These are phyloP conservation scores for Psophia crepitans DNA, from an alignment of 2,113 vertebrate genomes.

Conservation along the genomic window DNA sequence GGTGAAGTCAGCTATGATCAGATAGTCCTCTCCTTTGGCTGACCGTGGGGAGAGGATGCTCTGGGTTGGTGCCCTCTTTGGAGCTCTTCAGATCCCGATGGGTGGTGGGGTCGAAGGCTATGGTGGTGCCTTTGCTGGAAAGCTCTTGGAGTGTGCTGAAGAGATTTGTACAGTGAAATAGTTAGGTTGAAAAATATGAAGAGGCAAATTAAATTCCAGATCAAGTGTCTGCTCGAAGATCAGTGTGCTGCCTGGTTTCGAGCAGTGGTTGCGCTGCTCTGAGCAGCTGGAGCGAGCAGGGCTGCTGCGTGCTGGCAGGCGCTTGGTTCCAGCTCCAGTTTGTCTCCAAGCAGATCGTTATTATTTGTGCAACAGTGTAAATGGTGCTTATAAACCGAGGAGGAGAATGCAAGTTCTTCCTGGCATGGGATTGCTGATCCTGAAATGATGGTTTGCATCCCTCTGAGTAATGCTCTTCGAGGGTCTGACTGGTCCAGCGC, in stretches of 20 bases:
- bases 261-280: accelerated
- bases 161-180: neutral
- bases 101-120: neutral
- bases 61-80: neutral
- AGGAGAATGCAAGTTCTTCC: neutral
- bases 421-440: neutral
- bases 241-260: accelerated
- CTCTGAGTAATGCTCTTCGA: neutral
- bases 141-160: neutral
- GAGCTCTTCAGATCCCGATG: neutral
- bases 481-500: neutral
- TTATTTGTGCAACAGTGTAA: neutral
- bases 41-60: neutral
- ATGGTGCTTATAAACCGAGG: neutral
- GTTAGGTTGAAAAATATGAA: neutral
- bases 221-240: neutral
- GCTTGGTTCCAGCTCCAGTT: neutral
- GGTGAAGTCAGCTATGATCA: neutral
- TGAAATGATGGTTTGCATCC: neutral
- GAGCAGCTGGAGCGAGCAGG: neutral
- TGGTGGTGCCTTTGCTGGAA: neutral
- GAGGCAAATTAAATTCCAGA: neutral
- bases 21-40: neutral
- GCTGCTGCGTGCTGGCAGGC: accelerated
- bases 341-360: neutral